Percentiles rank a stretch among this genome's conserved stretches.
phyloP scores from a whole-genome alignment of 2,888 invertebrate species.

The Epinotia demarniana region DNA sequence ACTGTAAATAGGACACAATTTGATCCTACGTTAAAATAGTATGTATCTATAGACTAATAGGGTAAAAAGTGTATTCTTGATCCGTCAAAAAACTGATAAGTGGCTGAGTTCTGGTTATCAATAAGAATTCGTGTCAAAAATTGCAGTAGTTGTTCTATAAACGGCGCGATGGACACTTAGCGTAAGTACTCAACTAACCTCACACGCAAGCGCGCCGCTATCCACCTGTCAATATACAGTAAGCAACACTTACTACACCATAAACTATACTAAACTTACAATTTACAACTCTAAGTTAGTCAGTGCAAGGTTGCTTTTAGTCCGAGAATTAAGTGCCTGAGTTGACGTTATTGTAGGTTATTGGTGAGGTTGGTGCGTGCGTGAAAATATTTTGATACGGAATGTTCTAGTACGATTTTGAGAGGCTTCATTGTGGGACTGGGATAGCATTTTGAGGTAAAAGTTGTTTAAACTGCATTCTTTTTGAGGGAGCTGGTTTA shows the following conservation, averaged over 20 bases:
- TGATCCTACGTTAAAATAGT: no score
- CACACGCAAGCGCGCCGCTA: constrained; percentile 36
- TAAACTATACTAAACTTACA: background rate
- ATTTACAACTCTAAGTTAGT: background rate
- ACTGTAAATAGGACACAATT: no score
- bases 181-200: constrained; percentile 35
- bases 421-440: constrained; percentile 47
- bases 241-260: constrained; percentile 36
- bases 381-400: constrained; percentile 47
- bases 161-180: constrained; percentile 39
- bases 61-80: background rate
- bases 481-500: background rate
- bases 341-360: constrained; percentile 32
- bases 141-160: constrained; percentile 29
- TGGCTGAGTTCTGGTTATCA: background rate
- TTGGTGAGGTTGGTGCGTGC: constrained; percentile 39
- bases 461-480: constrained; percentile 11
- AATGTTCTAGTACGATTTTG: constrained; percentile 41
- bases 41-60: no score
- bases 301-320: constrained; percentile 12
- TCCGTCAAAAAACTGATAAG: background rate
- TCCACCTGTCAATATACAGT: constrained; percentile 45
- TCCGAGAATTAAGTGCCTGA: background rate
- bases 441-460: constrained; percentile 30
- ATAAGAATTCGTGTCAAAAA: constrained; percentile 39